phyloP scores from a whole-genome alignment of 2,797 vertebrate genomes.

The Onychomys leucogaster region DNA sequence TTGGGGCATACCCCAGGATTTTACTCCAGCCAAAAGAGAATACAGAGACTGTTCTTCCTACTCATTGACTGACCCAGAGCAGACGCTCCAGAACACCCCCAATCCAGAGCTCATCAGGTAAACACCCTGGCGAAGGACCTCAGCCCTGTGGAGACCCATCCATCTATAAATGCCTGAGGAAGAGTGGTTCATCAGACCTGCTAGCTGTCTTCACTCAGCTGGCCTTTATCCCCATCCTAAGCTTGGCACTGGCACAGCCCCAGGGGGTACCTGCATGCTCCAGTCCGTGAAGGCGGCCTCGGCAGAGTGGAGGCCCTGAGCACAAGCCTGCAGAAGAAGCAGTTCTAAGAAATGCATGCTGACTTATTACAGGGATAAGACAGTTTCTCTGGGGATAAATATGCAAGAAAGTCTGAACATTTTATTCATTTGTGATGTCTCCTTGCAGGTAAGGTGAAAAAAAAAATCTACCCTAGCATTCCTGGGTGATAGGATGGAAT shows the following conservation, averaged over 20 bases:
- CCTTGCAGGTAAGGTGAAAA: background rate
- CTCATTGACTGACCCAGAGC: background rate
- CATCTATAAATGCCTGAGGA: background rate
- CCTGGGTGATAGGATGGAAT: background rate
- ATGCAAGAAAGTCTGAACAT: background rate
- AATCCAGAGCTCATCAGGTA: background rate
- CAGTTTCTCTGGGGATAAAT: conserved; percentile 7
- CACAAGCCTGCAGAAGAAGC: background rate
- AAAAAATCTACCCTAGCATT: conserved; percentile 32
- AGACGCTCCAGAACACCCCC: background rate
- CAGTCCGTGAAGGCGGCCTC: background rate
- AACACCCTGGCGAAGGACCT: background rate
- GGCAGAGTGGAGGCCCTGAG: background rate
- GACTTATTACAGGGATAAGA: conserved; percentile 45
- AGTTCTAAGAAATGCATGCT: conserved; percentile 50
- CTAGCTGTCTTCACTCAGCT: background rate
- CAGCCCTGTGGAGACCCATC: background rate
- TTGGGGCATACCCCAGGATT: background rate
- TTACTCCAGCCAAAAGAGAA: background rate
- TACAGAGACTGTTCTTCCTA: background rate
- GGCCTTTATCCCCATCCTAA: background rate
- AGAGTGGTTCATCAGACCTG: background rate
- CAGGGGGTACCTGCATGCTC: background rate
- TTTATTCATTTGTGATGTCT: conserved; percentile 63
- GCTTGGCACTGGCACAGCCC: background rate